Evolutionary conservation across 2,113 vertebrate species (phyloP).

Genomic region (Steatornis caripensis): DNA sequence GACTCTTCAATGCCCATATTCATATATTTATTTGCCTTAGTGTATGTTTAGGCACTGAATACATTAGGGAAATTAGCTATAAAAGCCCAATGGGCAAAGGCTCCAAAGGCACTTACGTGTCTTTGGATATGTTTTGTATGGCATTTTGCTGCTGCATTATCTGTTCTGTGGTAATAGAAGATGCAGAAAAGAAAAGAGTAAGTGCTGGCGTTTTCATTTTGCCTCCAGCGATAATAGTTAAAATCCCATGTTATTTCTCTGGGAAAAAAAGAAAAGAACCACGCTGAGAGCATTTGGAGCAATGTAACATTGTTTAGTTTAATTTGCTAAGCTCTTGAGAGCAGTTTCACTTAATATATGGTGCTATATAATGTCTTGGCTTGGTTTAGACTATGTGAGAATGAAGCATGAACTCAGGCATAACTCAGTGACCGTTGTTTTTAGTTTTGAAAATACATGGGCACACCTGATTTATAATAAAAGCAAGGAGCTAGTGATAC

Average conservation of each 20-base stretch:
- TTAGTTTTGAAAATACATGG: neutral
- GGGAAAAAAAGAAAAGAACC: neutral
- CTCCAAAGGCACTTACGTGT: neutral
- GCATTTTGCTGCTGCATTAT: neutral
- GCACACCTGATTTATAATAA: neutral
- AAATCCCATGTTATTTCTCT: neutral
- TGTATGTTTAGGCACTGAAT: neutral
- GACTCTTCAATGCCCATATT: neutral
- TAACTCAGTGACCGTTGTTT: neutral
- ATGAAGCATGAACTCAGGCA: neutral
- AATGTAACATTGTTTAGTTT: neutral
- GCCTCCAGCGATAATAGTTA: neutral
- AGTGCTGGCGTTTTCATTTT: neutral
- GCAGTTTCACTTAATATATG: neutral
- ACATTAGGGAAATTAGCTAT: neutral
- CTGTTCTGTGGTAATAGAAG: neutral
- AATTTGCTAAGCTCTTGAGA: constrained; percentile 29
- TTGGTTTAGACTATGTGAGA: neutral
- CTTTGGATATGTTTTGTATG: neutral
- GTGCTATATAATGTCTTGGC: neutral
- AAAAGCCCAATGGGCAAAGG: neutral
- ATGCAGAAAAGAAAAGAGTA: neutral
- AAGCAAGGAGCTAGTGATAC: neutral
- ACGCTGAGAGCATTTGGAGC: neutral
- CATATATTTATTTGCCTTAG: neutral